Evolutionary conservation across 2,797 vertebrate species (phyloP).

Genomic region (Myoxocephalus aenaeus): DNA sequence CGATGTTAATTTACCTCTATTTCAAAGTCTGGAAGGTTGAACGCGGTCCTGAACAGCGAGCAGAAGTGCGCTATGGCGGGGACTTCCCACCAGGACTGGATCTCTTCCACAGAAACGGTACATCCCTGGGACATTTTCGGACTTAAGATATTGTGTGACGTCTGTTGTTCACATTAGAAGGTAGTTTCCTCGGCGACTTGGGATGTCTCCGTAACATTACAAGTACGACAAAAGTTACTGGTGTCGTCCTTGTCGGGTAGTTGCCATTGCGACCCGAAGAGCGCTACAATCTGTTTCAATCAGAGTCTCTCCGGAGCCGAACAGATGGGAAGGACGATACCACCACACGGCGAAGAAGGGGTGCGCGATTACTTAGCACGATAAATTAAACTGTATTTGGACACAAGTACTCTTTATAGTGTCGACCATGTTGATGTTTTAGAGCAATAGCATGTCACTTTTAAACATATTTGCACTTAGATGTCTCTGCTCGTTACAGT

Average conservation of each 20-base stretch:
- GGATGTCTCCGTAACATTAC: conserved; percentile 57
- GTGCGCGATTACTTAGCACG: background rate
- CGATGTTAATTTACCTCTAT: conserved; percentile 89
- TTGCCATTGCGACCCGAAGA: conserved; percentile 78
- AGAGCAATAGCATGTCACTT: fast-evolving
- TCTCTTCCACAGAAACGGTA: conserved; percentile 89
- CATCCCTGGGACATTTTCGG: conserved; percentile 89
- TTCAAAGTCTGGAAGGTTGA: conserved; percentile 97
- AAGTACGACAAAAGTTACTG: conserved; percentile 73
- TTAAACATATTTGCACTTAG: fast-evolving
- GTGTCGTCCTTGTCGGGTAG: conserved; percentile 41
- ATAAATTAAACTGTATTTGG: background rate
- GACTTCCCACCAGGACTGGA: conserved; percentile 98
- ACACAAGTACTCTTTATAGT: fast-evolving
- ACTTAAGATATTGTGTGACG: conserved; percentile 43
- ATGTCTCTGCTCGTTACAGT: background rate
- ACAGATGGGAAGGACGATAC: conserved; percentile 85
- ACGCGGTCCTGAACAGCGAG: conserved; percentile 96
- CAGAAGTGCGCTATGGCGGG: conserved; percentile 99
- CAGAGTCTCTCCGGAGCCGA: conserved; percentile 76
- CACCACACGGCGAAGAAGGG: conserved; percentile 54
- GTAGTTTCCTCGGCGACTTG: conserved; percentile 44
- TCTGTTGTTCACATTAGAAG: conserved; percentile 82
- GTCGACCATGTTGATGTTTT: fast-evolving
- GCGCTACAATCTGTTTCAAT: conserved; percentile 83